Percentiles rank a stretch among this genome's conserved stretches.
These are phyloP conservation scores for Melinopterus prodromus DNA, from an alignment of 2,888 invertebrate species.

Conservation along the genomic window DNA sequence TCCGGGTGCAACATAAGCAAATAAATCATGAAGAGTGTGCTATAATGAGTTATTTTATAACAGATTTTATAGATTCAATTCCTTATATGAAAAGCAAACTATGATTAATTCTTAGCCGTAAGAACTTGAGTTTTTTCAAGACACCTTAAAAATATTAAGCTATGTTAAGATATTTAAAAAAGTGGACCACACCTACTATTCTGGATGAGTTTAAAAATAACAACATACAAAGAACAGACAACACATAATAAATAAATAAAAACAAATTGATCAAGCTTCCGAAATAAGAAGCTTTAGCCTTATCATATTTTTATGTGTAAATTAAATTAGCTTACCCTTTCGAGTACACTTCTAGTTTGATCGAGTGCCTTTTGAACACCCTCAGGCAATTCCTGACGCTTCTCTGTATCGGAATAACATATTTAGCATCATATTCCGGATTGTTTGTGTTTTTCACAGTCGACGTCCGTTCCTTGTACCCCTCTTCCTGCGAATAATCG, in stretches of 20 bases:
- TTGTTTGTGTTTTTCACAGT: conserved; percentile 86
- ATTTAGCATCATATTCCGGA: conserved; percentile 87
- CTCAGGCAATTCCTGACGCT: conserved; percentile 82
- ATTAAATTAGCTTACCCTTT: conserved; percentile 79
- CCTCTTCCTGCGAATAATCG: conserved; percentile 67
- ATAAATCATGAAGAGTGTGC: background rate
- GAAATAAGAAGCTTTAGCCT: background rate
- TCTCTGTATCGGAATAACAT: conserved; percentile 81
- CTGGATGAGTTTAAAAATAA: background rate
- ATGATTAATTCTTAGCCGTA: background rate
- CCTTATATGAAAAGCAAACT: too few relatives aligned
- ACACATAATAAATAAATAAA: background rate
- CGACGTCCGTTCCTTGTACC: conserved; percentile 77
- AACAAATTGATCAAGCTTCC: background rate
- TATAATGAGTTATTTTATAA: background rate
- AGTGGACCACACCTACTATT: too few relatives aligned
- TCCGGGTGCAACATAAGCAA: background rate
- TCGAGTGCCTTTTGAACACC: conserved; percentile 85
- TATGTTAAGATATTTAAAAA: too few relatives aligned
- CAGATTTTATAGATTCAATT: too few relatives aligned
- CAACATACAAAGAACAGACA: background rate
- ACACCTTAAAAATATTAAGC: too few relatives aligned
- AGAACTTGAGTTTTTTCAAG: background rate
- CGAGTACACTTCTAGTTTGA: conserved; percentile 92
- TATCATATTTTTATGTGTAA: background rate